Evolutionary conservation across 2,113 vertebrate genomes (phyloP).

Genomic region (Prunella fulvescens): DNA sequence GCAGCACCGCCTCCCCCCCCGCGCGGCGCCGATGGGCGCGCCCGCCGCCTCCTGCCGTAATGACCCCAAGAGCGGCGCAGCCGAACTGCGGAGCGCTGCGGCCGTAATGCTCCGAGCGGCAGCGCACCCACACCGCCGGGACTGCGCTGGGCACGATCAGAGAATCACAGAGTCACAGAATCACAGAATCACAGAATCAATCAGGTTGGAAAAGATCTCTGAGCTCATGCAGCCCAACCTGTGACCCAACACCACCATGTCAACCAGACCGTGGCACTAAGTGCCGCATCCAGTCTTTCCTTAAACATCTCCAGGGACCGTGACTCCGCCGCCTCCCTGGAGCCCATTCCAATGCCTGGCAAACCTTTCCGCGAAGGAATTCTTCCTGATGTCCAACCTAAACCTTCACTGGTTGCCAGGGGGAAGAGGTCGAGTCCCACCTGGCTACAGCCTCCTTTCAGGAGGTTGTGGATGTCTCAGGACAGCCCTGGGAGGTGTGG

Average conservation of each 20-base stretch:
- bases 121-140: accelerated
- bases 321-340: not conserved
- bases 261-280: not conserved
- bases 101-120: conserved; percentile 1
- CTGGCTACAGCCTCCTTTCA: not conserved
- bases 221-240: not conserved
- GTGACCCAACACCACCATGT: not conserved
- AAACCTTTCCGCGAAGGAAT: not conserved
- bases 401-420: not conserved
- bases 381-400: not conserved
- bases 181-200: not conserved
- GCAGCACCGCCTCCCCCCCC: not conserved
- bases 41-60: not conserved
- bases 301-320: no score
- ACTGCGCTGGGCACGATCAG: accelerated
- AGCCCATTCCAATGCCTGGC: not conserved
- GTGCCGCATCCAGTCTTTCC: not conserved
- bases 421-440: not conserved
- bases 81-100: accelerated
- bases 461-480: not conserved
- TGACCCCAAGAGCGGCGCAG: not conserved
- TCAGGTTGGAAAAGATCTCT: not conserved
- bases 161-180: no score
- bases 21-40: not conserved
- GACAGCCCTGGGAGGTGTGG: not conserved